Base-by-base conservation (phyloP, 2,888 invertebrate genomes). In the Metacarcinus magister region DNA sequence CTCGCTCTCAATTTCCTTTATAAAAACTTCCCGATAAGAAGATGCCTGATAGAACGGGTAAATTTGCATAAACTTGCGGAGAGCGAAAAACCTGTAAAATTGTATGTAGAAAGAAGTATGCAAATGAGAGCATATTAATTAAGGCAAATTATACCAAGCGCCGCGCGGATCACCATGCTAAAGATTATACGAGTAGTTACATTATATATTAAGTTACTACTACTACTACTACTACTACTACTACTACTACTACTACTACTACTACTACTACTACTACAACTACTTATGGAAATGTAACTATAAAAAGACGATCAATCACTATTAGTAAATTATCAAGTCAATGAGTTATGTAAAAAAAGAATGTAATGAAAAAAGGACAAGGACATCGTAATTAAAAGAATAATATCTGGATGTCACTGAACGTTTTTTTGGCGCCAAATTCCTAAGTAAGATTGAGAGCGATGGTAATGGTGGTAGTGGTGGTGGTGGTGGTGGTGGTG, bases 1-100 rank as follows among this genome's bases (percentile, higher is more conserved):
- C 82, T 82, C 28, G 82, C 82, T 82, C 82, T 82, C 32, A 10
- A 82, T 82, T 8, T 82, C 32, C 19, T 82, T 5, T 32, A 32
- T 28, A 82, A 82, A 82, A 82, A 82, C 32, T 67, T 23, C 82
- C 82, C 32, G 82, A 82, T 82, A 82, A 82, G 32, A 82, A 28
- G 82, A 82, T 32, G 82, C 32, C 82, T 32, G 82, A 32, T 28
- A 32, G 82, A 32, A 82, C 82, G 13, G 32, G 82, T 82, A 28
- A 82, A 82, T 82, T 32, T 32, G 82, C 82, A 82, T 82, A 28
- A 32, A 32, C 82, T 32, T 82, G 82, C 13, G 32, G 32, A 32
- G 28, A 28, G 67, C 67, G 82, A 82, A 82, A 82, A 82, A 32
- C 67, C 32, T 32, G 82, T 32, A 32, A 32, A 32, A 28, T 82